Evolutionary conservation across 2,113 vertebrate species (phyloP).

Genomic region (Murina feae): DNA sequence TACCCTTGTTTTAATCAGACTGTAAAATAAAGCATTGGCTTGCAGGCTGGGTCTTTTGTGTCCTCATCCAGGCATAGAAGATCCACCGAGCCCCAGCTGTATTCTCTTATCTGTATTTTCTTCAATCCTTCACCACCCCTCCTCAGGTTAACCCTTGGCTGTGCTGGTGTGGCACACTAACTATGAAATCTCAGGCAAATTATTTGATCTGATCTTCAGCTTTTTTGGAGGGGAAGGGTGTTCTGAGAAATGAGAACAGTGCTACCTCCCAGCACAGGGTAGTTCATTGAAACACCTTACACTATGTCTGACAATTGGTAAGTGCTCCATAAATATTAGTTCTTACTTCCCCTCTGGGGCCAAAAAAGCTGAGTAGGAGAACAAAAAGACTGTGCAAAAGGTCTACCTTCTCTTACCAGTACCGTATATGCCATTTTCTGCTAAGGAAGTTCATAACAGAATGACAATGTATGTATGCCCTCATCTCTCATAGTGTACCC

Average conservation of each 20-base stretch:
- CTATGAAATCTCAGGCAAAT: background rate
- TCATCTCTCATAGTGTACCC: background rate
- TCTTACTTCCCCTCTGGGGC: background rate
- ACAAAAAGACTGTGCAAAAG: background rate
- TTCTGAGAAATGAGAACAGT: background rate
- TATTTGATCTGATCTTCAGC: background rate
- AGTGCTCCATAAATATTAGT: background rate
- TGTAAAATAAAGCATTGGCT: too few species aligned
- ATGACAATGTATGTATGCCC: background rate
- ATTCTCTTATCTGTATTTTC: too few species aligned
- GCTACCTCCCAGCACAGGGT: background rate
- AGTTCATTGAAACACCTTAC: background rate
- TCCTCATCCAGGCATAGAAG: too few species aligned
- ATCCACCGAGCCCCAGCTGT: too few species aligned
- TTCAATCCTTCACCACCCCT: too few species aligned
- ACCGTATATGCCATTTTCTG: background rate
- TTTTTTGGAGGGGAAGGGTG: background rate
- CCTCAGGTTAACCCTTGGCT: too few species aligned
- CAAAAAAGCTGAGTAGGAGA: background rate
- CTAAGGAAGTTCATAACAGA: background rate
- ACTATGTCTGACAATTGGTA: background rate
- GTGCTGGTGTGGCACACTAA: background rate
- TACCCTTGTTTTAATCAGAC: too few species aligned
- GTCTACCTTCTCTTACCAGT: background rate
- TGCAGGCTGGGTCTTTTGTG: too few species aligned